Base-by-base conservation (phyloP, 2,113 vertebrate genomes). In the Oxyura jamaicensis region DNA sequence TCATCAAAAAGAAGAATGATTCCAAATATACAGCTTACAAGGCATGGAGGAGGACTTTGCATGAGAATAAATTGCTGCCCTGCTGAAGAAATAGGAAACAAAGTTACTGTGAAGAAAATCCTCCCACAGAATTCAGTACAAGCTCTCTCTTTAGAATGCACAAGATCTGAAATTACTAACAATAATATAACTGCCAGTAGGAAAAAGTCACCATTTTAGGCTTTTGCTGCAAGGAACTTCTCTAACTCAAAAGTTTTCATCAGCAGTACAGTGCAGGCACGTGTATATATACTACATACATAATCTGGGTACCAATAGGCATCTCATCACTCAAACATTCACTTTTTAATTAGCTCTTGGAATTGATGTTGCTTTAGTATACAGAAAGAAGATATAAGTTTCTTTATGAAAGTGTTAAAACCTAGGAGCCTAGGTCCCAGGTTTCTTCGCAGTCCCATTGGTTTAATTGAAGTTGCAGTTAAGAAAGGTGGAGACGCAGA, bases 401-500 rank as follows among this genome's bases (percentile, higher is more conserved):
- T 67, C 72, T 78, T 78, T 66, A 36, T 0, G 4, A 65, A 62
- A 77, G 39, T 29, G 33, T 55, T 77, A 39, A 71, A 81, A 77
- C 52, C 7, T 63, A 55, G 42, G 36, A 55, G 19, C 79, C 44
- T 50, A 3, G 39, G 63, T 68, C 58, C 78, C 76, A 56, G 71
- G 55, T 91, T 90, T 91, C 75, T 73, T 60, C 10, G 1, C 4
- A 3, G 81, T 58, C 46, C 63, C 65, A 2, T 52, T 81, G 83
- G 65, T 86, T 92, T 75, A 74, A 78, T 20, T 88, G 94, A 92
- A 56, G 50, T 55, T 94, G 85, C 55, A 67, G 86, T 88, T 93
- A 74, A 83, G 80, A 78, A 91, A 93, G 71, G 67, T 3, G 12
- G 55, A 95, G 91, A 55, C 44, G 41, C 20, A 55, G 90, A 74